Evolutionary conservation across 1,140 invertebrate species (phyloP).

Genomic region (Gyrodactylus bullatarudis): DNA sequence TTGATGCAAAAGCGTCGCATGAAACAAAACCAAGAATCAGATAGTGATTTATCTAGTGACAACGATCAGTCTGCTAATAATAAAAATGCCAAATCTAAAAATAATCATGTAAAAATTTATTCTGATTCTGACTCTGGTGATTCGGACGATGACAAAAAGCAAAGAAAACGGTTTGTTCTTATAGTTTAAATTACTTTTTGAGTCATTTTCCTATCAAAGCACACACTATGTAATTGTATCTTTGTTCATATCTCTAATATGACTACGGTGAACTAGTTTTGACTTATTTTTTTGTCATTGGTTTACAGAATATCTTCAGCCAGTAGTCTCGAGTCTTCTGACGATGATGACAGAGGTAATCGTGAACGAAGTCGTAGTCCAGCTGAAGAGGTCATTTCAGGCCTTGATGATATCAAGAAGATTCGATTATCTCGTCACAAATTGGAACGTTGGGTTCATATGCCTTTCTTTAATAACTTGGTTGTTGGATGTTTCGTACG

Average conservation of each 20-base stretch:
- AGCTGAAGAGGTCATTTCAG: constrained; percentile 23
- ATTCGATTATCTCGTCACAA: constrained; percentile 58
- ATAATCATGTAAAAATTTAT: background rate
- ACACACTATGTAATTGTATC: background rate
- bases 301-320: background rate
- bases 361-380: background rate
- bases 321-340: background rate
- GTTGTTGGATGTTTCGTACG: constrained; percentile 68
- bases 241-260: background rate
- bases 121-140: background rate
- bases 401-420: constrained; percentile 41
- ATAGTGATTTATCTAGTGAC: constrained; percentile 1
- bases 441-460: constrained; percentile 62
- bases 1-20: constrained; percentile 1
- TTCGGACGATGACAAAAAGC: background rate
- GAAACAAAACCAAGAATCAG: constrained; percentile 6
- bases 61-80: constrained; percentile 8
- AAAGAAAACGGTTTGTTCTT: no score
- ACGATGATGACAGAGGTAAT: constrained; percentile 6
- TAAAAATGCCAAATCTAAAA: constrained; percentile 9
- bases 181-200: no score
- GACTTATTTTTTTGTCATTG: background rate
- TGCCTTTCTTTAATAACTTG: constrained; percentile 63
- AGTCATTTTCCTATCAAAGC: no score
- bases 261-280: background rate